These are phyloP conservation scores for Yponomeuta plumbellus DNA, from an alignment of 2,888 invertebrate genomes.

Conservation along the genomic window DNA sequence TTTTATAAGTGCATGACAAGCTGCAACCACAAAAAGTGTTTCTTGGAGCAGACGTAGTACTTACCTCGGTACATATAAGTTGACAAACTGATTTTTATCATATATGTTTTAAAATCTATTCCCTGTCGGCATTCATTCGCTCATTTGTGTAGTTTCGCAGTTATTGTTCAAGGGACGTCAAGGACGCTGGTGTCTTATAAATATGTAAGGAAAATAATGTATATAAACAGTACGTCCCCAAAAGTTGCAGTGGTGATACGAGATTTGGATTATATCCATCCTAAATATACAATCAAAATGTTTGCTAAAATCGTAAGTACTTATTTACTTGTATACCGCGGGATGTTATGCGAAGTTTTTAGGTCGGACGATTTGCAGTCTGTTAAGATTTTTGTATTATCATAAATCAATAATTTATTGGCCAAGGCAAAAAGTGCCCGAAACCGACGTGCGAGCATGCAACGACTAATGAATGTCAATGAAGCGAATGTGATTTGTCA, in stretches of 20 bases:
- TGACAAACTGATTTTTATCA: not conserved
- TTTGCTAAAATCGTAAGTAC: constrained; percentile 61
- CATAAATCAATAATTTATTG: too few relatives aligned
- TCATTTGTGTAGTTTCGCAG: constrained; percentile 54
- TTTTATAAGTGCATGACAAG: too few relatives aligned
- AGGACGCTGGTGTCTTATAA: constrained; percentile 61
- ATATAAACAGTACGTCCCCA: constrained; percentile 44
- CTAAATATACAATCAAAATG: constrained; percentile 36
- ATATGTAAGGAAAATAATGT: constrained; percentile 47
- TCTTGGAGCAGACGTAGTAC: not conserved
- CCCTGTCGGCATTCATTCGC: constrained; percentile 52
- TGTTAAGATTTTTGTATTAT: too few relatives aligned
- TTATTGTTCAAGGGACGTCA: constrained; percentile 58
- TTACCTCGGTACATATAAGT: not conserved
- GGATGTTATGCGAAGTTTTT: not conserved
- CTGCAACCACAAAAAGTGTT: too few relatives aligned
- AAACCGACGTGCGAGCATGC: too few relatives aligned
- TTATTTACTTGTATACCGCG: not conserved
- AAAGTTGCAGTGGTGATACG: constrained; percentile 22
- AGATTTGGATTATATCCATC: not conserved
- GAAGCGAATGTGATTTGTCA: too few relatives aligned
- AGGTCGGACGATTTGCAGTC: not conserved
- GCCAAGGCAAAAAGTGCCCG: too few relatives aligned
- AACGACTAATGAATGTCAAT: too few relatives aligned
- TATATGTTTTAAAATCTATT: constrained; percentile 28